phyloP scores from a whole-genome alignment of 2,888 invertebrate species.

The Eremobia ochroleuca region DNA sequence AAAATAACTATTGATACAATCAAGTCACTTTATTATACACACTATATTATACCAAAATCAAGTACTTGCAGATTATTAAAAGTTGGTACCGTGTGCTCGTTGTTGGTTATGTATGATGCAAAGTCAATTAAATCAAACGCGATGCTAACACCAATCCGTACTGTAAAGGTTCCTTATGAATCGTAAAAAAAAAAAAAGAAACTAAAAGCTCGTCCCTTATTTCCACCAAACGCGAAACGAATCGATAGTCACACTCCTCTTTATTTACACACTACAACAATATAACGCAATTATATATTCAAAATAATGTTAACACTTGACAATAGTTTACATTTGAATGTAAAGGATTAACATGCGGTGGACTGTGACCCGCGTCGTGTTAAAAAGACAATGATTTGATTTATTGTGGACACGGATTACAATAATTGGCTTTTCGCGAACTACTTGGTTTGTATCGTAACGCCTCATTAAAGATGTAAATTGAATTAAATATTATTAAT shows the following conservation, averaged over 20 bases:
- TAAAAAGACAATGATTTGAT: constrained; percentile 69
- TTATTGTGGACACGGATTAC: constrained; percentile 61
- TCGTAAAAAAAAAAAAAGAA: background rate
- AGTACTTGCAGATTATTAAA: no score
- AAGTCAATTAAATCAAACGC: background rate
- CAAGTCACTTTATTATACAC: no score
- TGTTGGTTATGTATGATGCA: background rate
- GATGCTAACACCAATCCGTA: background rate
- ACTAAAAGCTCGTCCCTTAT: constrained; percentile 7
- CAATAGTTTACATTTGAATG: constrained; percentile 77
- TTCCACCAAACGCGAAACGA: constrained; percentile 61
- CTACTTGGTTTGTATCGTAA: constrained; percentile 17
- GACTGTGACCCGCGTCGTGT: constrained; percentile 69
- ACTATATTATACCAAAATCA: no score
- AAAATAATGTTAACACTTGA: constrained; percentile 73
- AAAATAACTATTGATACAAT: no score
- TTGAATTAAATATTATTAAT: background rate
- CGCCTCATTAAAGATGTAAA: constrained; percentile 10
- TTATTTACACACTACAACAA: constrained; percentile 79
- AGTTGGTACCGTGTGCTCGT: background rate
- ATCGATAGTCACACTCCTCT: constrained; percentile 72
- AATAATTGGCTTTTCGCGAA: constrained; percentile 34
- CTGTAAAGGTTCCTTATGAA: background rate
- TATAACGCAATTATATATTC: constrained; percentile 86
- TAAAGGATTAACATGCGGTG: constrained; percentile 73